Base-by-base conservation (phyloP, 1,140 invertebrate species). In the Holcopasites calliopsidis region DNA sequence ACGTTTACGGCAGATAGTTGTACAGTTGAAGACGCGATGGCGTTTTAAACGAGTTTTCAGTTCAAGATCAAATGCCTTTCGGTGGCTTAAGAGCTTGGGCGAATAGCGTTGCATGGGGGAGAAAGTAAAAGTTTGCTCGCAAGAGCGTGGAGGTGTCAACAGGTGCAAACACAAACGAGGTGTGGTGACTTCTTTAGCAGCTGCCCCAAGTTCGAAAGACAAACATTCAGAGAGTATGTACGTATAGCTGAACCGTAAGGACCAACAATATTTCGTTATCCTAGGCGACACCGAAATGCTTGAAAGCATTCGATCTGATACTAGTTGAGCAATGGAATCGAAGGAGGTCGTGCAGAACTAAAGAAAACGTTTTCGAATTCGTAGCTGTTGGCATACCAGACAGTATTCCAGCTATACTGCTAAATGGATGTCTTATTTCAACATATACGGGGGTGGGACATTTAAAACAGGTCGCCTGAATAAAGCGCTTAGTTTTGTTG, bases 231-330 rank as follows among this genome's bases (percentile, higher is more conserved):
- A 26, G 18, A 31, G 11, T 40, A 50, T 28, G 3, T 1, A 8
- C 16, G 38, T 35, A 18, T 57, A 23, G 28, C 8, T 23, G 23
- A 47, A 33, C 18, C 31, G 18, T 2, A 23, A 3, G n/a, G 13
- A 16, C 31, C 35, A 50, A 47, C 31, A 38, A 76, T 35, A 76
- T 71, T 55, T 61, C 47, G 66, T 70, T 61, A 69, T 71, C 68
- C 0, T 10, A 18, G 35, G 18, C 13, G 28, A 49, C 7, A 31
- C 18, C 18, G 44, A 40, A 50, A 50, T 5, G 18, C 0, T 11
- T 18, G 16, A n/a, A 16, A 47, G 44, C 11, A n/a, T 57, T 28
- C 16, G 47, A 28, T 55, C 31, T 16, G 5, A 44, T 23, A 66
- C 49, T 50, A 50, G 52, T 13, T 26, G 28, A n/a, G 21, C n/a